Evolutionary conservation across 2,113 vertebrate species (phyloP), one percentile per base, ranked within the genome.

Genomic region (Microcebus ravelobensis): DNA sequence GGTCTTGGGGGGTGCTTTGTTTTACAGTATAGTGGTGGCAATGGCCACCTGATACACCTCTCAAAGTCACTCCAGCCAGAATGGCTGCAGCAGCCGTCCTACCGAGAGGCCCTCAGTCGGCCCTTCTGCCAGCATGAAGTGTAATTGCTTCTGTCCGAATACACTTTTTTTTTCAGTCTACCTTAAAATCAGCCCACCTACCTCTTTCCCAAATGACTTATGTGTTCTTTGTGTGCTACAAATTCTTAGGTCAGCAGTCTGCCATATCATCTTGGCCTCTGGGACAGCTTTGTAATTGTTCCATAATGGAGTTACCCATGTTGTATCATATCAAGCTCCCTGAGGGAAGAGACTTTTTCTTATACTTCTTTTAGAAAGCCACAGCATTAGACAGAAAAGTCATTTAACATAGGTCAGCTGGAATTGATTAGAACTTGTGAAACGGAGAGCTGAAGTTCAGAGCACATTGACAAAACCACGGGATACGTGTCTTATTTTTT

Each of bases 91-190:
- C 1, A 48, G 21, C 18, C 1, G 7, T 8, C 57, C 10, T 29
- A 6, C 57, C 17, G 6, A 34, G 17, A 9, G 1, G 6, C 1
- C 6, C 12, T 39, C 39, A 1, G 11, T n/a, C 48, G 74, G 17
- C 36, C 31, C 10, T 57, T 82, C 18, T 3, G 45, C 18, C 2
- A 39, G 36, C 9, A 8, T 27, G 12, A 18, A 42, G 25, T 48
- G 14, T 20, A 18, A 67, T 71, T 67, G 13, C 5, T 45, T 63
- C 34, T 5, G 8, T 25, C 73, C 34, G 12, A 31, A 63, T 17
- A 34, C 13, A 52, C 11, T 50, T 52, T 52, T 52, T 59, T 68
- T 55, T 52, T 10, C 36, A 83, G 27, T 39, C n/a, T 55, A 23
- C 8, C 29, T 79, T 48, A 55, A 87, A 65, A 57, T 42, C 61